Percentiles rank a stretch among this genome's conserved stretches.
phyloP scores from a whole-genome alignment of 1,140 invertebrate genomes.

The Acyrthosiphon pisum region DNA sequence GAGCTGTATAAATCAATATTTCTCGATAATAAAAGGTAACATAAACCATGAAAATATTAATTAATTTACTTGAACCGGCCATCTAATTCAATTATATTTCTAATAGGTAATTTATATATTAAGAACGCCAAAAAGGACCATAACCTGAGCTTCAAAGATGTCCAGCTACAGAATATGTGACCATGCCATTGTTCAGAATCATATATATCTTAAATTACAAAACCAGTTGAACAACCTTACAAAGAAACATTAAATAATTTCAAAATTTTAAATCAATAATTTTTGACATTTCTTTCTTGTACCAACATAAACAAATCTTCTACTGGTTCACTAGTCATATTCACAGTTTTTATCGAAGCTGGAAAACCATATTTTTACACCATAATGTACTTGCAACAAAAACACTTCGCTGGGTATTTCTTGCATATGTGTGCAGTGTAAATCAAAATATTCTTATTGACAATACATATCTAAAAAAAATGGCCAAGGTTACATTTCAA shows the following conservation, averaged over 20 bases:
- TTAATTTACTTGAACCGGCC: not conserved
- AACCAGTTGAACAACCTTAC: not conserved
- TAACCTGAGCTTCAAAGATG: not conserved
- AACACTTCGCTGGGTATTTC: not conserved
- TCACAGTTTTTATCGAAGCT: not conserved
- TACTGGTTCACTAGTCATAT: not conserved
- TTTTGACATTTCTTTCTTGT: not conserved
- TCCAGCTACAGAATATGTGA: not conserved
- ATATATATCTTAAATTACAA: not conserved
- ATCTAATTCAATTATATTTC: not conserved
- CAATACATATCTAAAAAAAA: constrained; percentile 20
- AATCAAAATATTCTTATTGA: not conserved
- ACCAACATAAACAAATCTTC: not conserved
- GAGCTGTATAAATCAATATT: not conserved
- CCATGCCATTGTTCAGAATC: not conserved
- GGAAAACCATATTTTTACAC: not conserved
- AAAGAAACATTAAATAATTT: not conserved
- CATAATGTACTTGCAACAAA: not conserved
- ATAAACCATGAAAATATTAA: not conserved
- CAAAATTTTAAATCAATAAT: not conserved
- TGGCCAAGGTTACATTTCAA: not conserved
- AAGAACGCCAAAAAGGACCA: not conserved
- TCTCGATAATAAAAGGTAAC: not conserved
- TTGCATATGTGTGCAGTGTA: not conserved
- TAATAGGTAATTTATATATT: not conserved